Evolutionary conservation across 2,797 vertebrate species (phyloP), one percentile per base, ranked within the genome.

Genomic region (Paguma larvata): DNA sequence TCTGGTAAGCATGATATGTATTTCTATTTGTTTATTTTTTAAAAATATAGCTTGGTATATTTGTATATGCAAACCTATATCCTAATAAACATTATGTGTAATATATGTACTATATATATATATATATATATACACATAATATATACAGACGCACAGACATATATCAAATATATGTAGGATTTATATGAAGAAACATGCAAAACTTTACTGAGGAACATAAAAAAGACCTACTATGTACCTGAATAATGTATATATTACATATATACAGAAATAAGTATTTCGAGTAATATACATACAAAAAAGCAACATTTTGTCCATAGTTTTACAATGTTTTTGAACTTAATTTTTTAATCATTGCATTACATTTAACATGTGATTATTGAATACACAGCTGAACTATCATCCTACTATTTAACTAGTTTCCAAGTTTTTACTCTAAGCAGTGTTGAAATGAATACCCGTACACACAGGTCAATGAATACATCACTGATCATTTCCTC

Each of bases 151-250:
- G 30, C 5, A 67, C 10, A 67, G 14, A 62, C 9, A 44, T 16
- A 44, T 79, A 59, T 86, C 38, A 86, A 97, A 88, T 51, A 85
- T 16, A 48, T 23, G 6, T 0, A 41, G 11, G n/a, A 63, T 6
- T 95, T 92, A 59, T 16, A n/a, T 80, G 14, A 86, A 82, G 84
- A 65, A 96, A 89, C 87, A 82, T 63, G 23, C 3, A 97, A 78
- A 92, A 62, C 2, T 82, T 63, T 53, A 62, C 41, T 89, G 21
- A 75, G 5, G 9, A 85, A 11, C 75, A 70, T 46, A 82, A 91
- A 85, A 73, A 89, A 90, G 38, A 68, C 4, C 15, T 51, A 32
- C 13, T 70, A 62, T 41, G 5, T 78, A 53, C 12, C 14, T 53
- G 73, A 86, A 78, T 68, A 83, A 34, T 41, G 34, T 72, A 1